Evolutionary conservation across 2,888 invertebrate genomes (phyloP).

Genomic region (Bombylius discolor): DNA sequence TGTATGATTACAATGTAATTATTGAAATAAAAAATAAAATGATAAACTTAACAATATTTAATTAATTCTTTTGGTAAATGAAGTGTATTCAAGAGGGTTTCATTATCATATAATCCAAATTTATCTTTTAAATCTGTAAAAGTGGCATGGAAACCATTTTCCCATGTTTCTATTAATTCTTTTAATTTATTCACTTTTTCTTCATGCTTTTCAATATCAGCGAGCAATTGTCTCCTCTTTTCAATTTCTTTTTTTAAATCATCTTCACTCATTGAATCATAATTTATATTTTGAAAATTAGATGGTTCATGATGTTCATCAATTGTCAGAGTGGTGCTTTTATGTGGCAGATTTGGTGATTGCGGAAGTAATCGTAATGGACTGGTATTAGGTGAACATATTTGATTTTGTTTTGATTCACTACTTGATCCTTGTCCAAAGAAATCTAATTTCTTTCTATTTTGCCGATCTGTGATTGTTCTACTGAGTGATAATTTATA

Average conservation of each 20-base stretch:
- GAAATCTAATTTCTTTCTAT: neutral
- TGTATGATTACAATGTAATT: too few species aligned
- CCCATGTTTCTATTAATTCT: slow-evolving; percentile 22
- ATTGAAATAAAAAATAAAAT: too few species aligned
- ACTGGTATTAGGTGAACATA: neutral
- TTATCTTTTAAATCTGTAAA: slow-evolving; percentile 22
- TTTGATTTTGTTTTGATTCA: neutral
- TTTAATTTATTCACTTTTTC: slow-evolving; percentile 17
- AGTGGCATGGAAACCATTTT: slow-evolving; percentile 20
- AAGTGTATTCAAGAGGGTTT: slow-evolving; percentile 18
- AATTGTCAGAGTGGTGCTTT: too few species aligned
- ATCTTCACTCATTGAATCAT: neutral
- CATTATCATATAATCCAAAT: slow-evolving; percentile 12
- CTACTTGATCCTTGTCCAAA: neutral
- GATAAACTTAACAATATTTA: slow-evolving; percentile 12
- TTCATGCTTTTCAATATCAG: slow-evolving; percentile 4
- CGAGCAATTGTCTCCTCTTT: neutral
- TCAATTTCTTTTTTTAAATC: neutral
- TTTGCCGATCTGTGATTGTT: neutral
- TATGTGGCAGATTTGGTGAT: neutral
- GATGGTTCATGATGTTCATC: too few species aligned
- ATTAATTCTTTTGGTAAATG: slow-evolving; percentile 24
- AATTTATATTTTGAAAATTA: neutral
- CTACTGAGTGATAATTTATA: neutral
- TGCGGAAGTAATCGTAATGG: neutral